These are phyloP conservation scores for Salticus scenicus DNA, from an alignment of 2,888 invertebrate species.

Conservation along the genomic window DNA sequence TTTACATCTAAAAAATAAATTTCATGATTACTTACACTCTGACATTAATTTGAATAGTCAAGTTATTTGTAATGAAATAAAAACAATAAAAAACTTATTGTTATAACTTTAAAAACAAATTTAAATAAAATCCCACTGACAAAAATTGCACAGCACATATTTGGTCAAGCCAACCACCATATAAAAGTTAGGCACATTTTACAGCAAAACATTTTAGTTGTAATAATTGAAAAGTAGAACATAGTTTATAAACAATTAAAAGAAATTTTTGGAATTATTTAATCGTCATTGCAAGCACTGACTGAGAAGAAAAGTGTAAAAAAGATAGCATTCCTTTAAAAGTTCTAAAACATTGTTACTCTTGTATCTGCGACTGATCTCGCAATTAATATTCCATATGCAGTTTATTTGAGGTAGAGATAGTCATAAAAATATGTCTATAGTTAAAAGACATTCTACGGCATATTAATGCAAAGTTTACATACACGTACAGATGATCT, in stretches of 20 bases:
- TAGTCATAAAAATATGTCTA: conserved; percentile 3
- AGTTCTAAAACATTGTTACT: not conserved
- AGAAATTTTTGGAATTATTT: too few relatives aligned
- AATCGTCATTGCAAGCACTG: too few relatives aligned
- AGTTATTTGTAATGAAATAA: not conserved
- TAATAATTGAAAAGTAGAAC: too few relatives aligned
- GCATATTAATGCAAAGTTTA: not conserved
- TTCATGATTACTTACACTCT: too few relatives aligned
- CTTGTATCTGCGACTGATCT: not conserved
- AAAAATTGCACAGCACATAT: not conserved
- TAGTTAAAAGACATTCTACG: not conserved
- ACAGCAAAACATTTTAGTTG: not conserved
- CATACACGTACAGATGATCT: not conserved
- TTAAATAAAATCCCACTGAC: not conserved
- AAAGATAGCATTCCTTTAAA: not conserved
- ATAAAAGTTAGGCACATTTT: conserved; percentile 16
- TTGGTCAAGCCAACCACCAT: conserved; percentile 9
- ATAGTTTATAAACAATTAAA: too few relatives aligned
- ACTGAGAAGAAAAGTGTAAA: too few relatives aligned
- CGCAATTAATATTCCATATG: not conserved
- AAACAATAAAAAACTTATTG: too few relatives aligned
- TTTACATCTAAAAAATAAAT: too few relatives aligned
- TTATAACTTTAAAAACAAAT: too few relatives aligned
- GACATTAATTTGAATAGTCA: too few relatives aligned
- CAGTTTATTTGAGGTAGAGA: not conserved